Percentiles rank a stretch among this genome's conserved stretches.
phyloP scores from a whole-genome alignment of 2,888 invertebrate species.

The Lasioglossum pauxillum region DNA sequence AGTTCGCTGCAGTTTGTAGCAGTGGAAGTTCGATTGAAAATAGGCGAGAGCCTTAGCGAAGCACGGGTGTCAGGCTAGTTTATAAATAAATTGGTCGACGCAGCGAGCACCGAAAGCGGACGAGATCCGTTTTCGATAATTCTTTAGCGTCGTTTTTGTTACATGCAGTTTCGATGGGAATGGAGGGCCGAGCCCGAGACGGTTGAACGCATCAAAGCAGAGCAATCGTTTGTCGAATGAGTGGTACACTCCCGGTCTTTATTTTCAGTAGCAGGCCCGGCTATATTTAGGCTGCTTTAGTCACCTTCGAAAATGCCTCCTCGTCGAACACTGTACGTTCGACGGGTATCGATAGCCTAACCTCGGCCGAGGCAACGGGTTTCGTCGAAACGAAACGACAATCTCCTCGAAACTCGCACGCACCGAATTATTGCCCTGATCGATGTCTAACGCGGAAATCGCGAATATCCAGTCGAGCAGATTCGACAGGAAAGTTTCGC shows the following conservation, averaged over 20 bases:
- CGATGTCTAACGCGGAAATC: neutral
- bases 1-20: neutral
- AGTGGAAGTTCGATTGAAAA: neutral
- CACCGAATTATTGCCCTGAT: neutral
- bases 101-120: neutral
- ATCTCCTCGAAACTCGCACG: neutral
- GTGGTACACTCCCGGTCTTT: constrained; percentile 60
- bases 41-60: neutral
- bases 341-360: constrained; percentile 29
- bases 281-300: constrained; percentile 65
- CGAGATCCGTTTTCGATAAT: neutral
- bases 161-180: neutral
- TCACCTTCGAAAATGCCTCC: constrained; percentile 63
- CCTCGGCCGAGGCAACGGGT: neutral
- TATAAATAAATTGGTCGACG: neutral
- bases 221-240: constrained; percentile 67
- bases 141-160: neutral
- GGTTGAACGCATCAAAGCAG: constrained; percentile 44
- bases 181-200: constrained; percentile 13
- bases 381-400: neutral
- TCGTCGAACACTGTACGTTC: constrained; percentile 38
- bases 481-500: neutral
- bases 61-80: neutral
- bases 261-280: constrained; percentile 61
- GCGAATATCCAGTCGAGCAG: neutral